These are phyloP conservation scores for Drosophila anceps DNA, from an alignment of 2,888 invertebrate species.

Conservation along the genomic window DNA sequence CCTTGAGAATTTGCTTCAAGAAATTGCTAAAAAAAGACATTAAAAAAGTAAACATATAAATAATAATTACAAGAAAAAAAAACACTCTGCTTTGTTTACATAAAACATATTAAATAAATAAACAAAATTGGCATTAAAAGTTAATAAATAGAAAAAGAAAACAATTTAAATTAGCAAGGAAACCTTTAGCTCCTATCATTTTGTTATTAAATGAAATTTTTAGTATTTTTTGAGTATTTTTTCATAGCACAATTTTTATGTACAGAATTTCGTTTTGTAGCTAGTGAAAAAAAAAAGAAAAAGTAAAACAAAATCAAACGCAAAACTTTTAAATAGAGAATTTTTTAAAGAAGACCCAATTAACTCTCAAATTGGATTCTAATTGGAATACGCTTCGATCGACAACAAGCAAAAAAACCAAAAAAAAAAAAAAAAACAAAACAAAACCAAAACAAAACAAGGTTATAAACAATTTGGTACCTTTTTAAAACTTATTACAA, in stretches of 20 bases:
- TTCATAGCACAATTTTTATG: constrained; percentile 84
- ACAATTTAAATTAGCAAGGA: constrained; percentile 3
- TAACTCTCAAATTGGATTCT: constrained; percentile 52
- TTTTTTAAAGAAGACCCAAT: constrained; percentile 61
- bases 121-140: constrained; percentile 37
- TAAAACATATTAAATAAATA: constrained; percentile 12
- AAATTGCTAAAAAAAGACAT: constrained; percentile 33
- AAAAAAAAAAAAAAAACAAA: constrained; percentile 57
- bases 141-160: neutral
- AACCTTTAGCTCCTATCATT: constrained; percentile 47
- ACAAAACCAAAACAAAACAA: constrained; percentile 56
- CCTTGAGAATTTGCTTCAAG: constrained; percentile 42
- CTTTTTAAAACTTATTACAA: constrained; percentile 72
- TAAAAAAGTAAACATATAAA: constrained; percentile 49
- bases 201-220: constrained; percentile 28
- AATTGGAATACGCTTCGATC: constrained; percentile 63
- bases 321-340: constrained; percentile 78
- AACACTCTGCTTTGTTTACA: constrained; percentile 56
- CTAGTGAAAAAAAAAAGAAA: constrained; percentile 59
- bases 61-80: constrained; percentile 12
- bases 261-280: constrained; percentile 76
- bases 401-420: constrained; percentile 45
- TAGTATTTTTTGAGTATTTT: constrained; percentile 83
- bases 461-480: constrained; percentile 81
- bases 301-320: constrained; percentile 36